These are phyloP conservation scores for Leontocebus nigricollis DNA, from an alignment of 2,797 vertebrate species.

Conservation along the genomic window DNA sequence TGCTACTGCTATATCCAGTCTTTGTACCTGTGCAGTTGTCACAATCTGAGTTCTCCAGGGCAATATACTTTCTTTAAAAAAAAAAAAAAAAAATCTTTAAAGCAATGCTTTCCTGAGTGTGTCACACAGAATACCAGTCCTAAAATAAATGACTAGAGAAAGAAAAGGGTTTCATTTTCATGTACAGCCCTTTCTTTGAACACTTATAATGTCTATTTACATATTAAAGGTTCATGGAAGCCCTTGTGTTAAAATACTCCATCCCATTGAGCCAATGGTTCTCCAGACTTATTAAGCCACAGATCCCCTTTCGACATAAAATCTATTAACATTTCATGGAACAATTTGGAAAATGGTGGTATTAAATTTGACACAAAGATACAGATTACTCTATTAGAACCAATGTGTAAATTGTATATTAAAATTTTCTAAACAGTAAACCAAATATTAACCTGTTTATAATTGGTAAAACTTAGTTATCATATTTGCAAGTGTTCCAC, in stretches of 20 bases:
- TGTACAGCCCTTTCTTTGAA: not conserved
- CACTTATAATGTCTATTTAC: not conserved
- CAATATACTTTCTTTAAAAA: not conserved
- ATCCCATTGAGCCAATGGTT: not conserved
- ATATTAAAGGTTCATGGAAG: not conserved
- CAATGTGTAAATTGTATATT: not conserved
- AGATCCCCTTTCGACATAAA: not conserved
- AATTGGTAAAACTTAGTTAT: not conserved
- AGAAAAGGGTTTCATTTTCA: not conserved
- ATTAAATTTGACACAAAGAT: not conserved
- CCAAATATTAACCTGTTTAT: not conserved
- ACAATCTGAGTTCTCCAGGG: not conserved
- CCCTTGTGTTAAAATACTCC: not conserved
- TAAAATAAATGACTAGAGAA: not conserved
- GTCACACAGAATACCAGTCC: not conserved
- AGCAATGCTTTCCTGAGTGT: not conserved
- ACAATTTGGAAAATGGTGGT: not conserved
- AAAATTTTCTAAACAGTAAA: not conserved
- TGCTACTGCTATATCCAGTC: not conserved
- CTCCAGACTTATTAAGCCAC: not conserved
- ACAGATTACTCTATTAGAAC: not conserved
- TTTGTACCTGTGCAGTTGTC: not conserved
- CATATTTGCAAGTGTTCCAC: not conserved
- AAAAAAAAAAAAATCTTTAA: not conserved
- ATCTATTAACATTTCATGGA: not conserved